phyloP scores from a whole-genome alignment of 2,113 vertebrate species.

The Nothobranchius kuhntae region DNA sequence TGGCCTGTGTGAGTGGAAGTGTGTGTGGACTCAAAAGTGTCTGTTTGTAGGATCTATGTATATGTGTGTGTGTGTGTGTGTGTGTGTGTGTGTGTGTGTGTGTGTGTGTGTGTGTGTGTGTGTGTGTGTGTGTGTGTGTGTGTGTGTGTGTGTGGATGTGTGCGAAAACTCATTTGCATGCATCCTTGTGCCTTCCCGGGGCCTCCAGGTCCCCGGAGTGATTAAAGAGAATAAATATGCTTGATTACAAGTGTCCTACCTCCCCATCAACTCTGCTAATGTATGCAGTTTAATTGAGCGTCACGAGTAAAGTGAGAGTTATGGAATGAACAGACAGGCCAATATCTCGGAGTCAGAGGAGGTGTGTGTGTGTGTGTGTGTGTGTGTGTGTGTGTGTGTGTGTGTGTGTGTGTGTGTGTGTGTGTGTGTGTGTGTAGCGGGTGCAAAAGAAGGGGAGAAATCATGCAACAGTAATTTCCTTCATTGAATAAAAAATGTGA shows the following conservation, averaged over 20 bases:
- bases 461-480: constrained; percentile 34
- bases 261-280: constrained; percentile 77
- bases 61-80: constrained; percentile 31
- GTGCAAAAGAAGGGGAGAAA: not conserved
- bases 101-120: constrained; percentile 26
- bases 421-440: too few relatives aligned
- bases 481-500: constrained; percentile 40
- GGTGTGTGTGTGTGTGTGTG: constrained; percentile 17
- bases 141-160: constrained; percentile 23
- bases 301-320: constrained; percentile 78
- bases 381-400: too few relatives aligned
- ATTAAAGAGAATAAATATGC: constrained; percentile 83
- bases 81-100: constrained; percentile 26
- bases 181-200: constrained; percentile 53
- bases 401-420: too few relatives aligned
- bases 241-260: constrained; percentile 82
- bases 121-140: constrained; percentile 31
- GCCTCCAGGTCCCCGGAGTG: constrained; percentile 77
- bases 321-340: constrained; percentile 73
- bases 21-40: constrained; percentile 18
- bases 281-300: constrained; percentile 83
- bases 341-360: constrained; percentile 66
- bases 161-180: constrained; percentile 49
- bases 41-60: constrained; percentile 37
- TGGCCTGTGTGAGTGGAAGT: constrained; percentile 10